phyloP scores from a whole-genome alignment of 35 echinoderm and acorn worm species.

The Anneissia japonica region DNA sequence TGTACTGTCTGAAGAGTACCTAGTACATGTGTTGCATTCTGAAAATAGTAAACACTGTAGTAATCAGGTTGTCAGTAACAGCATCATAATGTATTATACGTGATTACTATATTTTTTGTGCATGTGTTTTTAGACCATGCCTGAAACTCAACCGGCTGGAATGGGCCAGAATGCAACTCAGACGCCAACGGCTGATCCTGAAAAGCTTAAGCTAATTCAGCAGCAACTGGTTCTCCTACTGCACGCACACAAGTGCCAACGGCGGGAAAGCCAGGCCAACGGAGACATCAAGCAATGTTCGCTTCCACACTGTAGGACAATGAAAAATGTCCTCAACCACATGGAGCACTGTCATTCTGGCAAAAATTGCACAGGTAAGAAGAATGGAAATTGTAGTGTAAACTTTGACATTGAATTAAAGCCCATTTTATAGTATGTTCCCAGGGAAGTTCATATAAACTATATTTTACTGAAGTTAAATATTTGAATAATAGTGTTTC shows the following conservation, averaged over 20 bases:
- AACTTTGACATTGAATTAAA: too few relatives aligned
- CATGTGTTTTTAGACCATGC: too few relatives aligned
- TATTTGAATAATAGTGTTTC: too few relatives aligned
- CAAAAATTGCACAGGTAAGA: constrained; percentile 93
- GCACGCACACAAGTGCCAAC: constrained; percentile 89
- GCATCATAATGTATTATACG: constrained; percentile 6
- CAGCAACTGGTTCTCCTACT: constrained; percentile 89
- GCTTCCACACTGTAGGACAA: constrained; percentile 88
- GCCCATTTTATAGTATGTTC: too few relatives aligned
- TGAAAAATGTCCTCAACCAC: constrained; percentile 95
- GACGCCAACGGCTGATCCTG: constrained; percentile 56
- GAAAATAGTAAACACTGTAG: too few relatives aligned
- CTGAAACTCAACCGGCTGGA: constrained; percentile 1
- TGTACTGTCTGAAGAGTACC: too few relatives aligned
- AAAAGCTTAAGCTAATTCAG: constrained; percentile 81
- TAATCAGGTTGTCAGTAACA: too few relatives aligned
- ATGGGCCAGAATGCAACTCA: too few relatives aligned
- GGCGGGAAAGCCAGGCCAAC: constrained; percentile 83
- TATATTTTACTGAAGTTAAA: too few relatives aligned
- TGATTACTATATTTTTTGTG: not conserved
- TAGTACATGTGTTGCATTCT: too few relatives aligned
- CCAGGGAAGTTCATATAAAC: too few relatives aligned
- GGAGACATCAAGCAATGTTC: constrained; percentile 73
- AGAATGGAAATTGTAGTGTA: too few relatives aligned
- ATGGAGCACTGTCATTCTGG: constrained; percentile 98